These are phyloP conservation scores for Drymodes brunneopygia DNA, from an alignment of 2,113 vertebrate genomes.

Conservation along the genomic window DNA sequence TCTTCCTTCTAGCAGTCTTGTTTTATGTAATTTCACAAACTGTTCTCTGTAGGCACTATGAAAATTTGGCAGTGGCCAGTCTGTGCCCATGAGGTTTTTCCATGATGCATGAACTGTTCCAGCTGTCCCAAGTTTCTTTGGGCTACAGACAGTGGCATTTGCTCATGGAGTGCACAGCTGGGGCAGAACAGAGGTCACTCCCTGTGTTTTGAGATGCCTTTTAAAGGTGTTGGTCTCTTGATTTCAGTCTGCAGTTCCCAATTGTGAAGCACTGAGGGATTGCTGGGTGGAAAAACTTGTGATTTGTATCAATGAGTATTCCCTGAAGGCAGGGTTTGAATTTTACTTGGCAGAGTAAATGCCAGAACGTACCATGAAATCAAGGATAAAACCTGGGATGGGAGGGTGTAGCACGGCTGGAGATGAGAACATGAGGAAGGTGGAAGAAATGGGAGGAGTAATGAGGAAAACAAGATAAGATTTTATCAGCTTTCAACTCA, in stretches of 20 bases:
- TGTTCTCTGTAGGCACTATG: accelerated
- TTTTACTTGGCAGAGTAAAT: background rate
- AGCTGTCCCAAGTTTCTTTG: background rate
- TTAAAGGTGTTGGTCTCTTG: background rate
- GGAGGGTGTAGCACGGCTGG: background rate
- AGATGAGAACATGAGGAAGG: background rate
- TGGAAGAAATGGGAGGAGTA: background rate
- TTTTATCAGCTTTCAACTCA: background rate
- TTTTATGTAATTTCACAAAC: background rate
- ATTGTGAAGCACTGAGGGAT: background rate
- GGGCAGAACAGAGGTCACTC: background rate
- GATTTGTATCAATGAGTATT: background rate
- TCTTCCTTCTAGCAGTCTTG: background rate
- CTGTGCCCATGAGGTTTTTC: background rate
- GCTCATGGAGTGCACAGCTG: background rate
- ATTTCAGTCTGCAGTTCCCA: background rate
- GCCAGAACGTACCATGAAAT: background rate
- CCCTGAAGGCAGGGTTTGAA: background rate
- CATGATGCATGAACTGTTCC: background rate
- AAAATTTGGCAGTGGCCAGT: background rate
- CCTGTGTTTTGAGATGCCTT: background rate
- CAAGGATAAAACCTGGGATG: background rate
- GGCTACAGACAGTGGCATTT: background rate
- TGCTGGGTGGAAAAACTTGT: background rate
- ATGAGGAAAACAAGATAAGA: background rate